A percentile compares a stretch with the other conserved stretches of the same genome.
Evolutionary conservation across 2,113 vertebrate genomes (phyloP).

Genomic region (Deroptyus accipitrinus): DNA sequence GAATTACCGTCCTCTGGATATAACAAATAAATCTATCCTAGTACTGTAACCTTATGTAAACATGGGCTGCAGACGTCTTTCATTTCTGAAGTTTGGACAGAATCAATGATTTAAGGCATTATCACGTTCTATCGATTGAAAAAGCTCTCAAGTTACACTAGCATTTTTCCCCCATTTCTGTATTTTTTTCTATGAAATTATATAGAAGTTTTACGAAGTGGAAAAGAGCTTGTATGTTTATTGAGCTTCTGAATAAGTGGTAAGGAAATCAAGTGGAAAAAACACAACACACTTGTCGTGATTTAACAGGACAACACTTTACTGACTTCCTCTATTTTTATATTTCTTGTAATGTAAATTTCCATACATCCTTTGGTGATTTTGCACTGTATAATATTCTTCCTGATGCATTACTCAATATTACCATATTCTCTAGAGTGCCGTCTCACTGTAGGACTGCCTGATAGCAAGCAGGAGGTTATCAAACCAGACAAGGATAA

Average conservation of each 20-base stretch:
- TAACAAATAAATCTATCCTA: background rate
- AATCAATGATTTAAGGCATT: background rate
- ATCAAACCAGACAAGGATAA: background rate
- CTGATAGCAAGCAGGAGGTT: background rate
- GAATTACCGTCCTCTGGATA: background rate
- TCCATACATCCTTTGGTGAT: background rate
- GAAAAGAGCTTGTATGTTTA: background rate
- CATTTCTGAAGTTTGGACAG: background rate
- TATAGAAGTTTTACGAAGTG: background rate
- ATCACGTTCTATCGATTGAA: accelerated
- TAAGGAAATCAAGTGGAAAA: background rate
- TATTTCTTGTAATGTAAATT: background rate
- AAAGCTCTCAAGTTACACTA: background rate
- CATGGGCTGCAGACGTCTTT: background rate
- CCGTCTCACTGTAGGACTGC: background rate
- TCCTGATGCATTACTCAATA: background rate
- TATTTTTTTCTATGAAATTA: background rate
- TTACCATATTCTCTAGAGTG: background rate
- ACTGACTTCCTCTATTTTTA: background rate
- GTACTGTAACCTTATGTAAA: background rate
- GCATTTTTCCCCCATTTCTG: accelerated
- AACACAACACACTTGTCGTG: background rate
- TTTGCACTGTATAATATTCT: background rate
- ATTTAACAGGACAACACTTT: background rate
- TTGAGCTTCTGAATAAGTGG: background rate